Conservation (phyloP, 1,140 invertebrate species). For the Solenopsis invicta region DNA sequence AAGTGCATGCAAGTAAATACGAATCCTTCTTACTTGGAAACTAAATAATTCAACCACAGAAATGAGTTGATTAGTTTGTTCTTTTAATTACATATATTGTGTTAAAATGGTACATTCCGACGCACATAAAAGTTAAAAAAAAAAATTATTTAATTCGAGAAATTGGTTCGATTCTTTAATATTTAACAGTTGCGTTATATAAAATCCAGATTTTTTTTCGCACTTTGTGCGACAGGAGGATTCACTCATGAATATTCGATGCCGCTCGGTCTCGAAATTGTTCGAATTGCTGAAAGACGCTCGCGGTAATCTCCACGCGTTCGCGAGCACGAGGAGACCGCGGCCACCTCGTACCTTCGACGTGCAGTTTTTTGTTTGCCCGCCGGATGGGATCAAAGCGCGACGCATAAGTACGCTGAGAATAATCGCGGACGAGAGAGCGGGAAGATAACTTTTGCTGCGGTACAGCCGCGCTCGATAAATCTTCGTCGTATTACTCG, state of each 20-base stretch:
- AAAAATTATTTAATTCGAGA: no score
- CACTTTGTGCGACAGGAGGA: neutral
- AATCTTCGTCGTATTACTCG: constrained; percentile 36
- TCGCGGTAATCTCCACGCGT: constrained; percentile 35
- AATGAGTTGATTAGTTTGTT: no score
- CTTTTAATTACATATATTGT: no score
- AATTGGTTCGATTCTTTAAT: no score
- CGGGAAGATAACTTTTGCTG: constrained; percentile 43
- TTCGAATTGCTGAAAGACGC: constrained; percentile 10
- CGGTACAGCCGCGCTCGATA: constrained; percentile 45
- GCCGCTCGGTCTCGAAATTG: neutral
- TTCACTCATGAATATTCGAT: neutral
- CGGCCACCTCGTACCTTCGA: constrained; percentile 34
- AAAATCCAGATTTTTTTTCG: neutral
- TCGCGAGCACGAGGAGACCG: constrained; percentile 29
- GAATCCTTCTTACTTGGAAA: no score
- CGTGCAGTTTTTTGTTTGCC: constrained; percentile 34
- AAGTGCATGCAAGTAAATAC: no score
- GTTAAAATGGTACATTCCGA: no score
- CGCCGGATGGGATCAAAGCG: constrained; percentile 52
- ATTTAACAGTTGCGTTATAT: neutral
- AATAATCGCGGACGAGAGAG: constrained; percentile 44
- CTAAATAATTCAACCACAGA: no score
- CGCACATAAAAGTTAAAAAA: no score
- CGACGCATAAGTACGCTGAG: constrained; percentile 37